phyloP scores from a whole-genome alignment of 1,140 invertebrate species.

The Eupeodes corollae region DNA sequence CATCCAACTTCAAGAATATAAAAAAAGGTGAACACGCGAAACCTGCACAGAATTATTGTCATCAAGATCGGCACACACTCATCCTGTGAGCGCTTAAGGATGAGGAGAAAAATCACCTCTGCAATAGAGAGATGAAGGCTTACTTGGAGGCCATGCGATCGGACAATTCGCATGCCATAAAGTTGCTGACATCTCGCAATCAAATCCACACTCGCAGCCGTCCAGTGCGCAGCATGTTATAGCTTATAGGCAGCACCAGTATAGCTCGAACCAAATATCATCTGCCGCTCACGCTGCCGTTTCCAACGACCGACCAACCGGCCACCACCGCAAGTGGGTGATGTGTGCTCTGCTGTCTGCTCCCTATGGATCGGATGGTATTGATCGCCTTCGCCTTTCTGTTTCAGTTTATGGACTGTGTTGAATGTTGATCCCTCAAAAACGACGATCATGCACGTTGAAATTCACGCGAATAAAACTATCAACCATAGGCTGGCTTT shows the following conservation, averaged over 20 bases:
- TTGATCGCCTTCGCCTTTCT: not conserved
- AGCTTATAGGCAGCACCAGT: not conserved
- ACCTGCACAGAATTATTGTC: not conserved
- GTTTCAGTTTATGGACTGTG: not conserved
- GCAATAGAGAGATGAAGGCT: no score
- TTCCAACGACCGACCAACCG: not conserved
- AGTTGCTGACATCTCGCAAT: no score
- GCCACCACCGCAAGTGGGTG: not conserved
- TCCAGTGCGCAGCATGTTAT: not conserved
- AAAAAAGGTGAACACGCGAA: not conserved
- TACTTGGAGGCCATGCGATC: no score
- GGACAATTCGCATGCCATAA: no score
- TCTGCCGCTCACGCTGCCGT: no score
- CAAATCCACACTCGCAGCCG: no score
- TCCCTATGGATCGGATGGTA: not conserved
- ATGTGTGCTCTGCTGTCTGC: not conserved
- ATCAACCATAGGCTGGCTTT: not conserved
- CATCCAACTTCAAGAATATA: no score
- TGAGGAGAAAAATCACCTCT: no score
- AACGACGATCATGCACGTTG: not conserved
- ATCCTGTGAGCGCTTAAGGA: not conserved
- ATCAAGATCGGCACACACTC: not conserved
- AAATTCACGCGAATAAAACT: conserved; percentile 1
- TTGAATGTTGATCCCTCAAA: no score
- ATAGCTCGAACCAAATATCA: no score